Conservation (phyloP, 2,888 invertebrate species). For the Pogonocherus hispidulus region DNA sequence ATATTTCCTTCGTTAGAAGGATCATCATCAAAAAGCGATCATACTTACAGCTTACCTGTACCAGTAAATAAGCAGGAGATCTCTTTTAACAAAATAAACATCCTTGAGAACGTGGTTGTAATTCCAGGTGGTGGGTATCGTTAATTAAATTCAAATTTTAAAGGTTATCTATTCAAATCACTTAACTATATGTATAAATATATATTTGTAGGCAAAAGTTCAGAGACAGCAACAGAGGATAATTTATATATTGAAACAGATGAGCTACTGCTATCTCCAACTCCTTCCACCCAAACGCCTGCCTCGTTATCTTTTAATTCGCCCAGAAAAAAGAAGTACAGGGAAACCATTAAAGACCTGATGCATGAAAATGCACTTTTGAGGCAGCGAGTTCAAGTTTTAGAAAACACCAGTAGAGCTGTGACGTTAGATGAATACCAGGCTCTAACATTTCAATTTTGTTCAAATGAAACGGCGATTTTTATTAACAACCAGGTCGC, state of each 20-base stretch:
- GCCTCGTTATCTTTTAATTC: constrained; percentile 4
- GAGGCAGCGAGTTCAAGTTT: background rate
- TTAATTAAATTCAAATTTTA: constrained; percentile 3
- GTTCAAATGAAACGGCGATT: constrained; percentile 1
- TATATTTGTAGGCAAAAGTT: background rate
- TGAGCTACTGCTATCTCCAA: too few species aligned
- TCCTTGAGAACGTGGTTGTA: too few species aligned
- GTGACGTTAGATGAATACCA: constrained; percentile 6
- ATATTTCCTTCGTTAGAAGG: constrained; percentile 1
- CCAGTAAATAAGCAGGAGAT: constrained; percentile 6
- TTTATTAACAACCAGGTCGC: constrained; percentile 13
- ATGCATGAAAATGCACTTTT: background rate
- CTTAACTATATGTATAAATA: background rate
- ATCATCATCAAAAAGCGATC: constrained; percentile 1
- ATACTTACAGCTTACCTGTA: constrained; percentile 4
- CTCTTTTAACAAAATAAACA: constrained; percentile 3
- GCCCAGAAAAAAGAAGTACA: constrained; percentile 1
- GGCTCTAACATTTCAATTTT: constrained; percentile 13
- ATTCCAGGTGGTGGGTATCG: background rate
- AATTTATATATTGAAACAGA: background rate
- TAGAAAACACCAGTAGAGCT: constrained; percentile 13
- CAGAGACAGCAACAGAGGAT: constrained; percentile 7
- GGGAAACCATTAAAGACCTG: background rate
- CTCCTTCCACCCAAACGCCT: constrained; percentile 6
- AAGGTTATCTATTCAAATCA: background rate